Conservation (phyloP, 2,113 vertebrate species). For the Todiramphus chloris region DNA sequence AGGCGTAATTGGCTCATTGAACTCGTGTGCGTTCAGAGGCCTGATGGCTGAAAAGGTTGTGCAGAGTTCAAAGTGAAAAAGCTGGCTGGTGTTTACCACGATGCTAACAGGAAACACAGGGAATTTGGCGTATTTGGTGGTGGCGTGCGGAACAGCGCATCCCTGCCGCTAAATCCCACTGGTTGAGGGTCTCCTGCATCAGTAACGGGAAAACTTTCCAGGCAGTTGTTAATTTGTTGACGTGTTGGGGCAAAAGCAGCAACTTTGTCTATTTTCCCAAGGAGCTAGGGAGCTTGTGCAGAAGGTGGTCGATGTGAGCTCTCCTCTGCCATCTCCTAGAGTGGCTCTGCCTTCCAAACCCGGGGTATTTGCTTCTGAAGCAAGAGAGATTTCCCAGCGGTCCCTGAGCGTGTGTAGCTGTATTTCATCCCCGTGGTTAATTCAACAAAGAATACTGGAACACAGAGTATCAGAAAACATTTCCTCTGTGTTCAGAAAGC, state of each 20-base stretch:
- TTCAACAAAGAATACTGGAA: not conserved
- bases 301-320: not conserved
- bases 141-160: too few relatives aligned
- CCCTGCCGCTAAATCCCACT: not conserved
- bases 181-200: not conserved
- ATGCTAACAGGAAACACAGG: not conserved
- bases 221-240: not conserved
- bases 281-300: not conserved
- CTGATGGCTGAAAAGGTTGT: not conserved
- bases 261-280: not conserved
- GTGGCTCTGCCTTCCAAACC: not conserved
- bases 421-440: not conserved
- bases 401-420: not conserved
- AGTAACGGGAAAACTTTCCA: not conserved
- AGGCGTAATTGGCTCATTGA: not conserved
- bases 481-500: not conserved
- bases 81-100: not conserved
- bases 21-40: accelerated
- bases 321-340: not conserved
- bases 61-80: not conserved
- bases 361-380: not conserved
- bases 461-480: not conserved
- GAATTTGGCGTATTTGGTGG: not conserved
- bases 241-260: not conserved
- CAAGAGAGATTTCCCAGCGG: not conserved